Conservation (phyloP, 30 jellyfish, hydroid and myxozoan genomes). For the Aurelia sp. region DNA sequence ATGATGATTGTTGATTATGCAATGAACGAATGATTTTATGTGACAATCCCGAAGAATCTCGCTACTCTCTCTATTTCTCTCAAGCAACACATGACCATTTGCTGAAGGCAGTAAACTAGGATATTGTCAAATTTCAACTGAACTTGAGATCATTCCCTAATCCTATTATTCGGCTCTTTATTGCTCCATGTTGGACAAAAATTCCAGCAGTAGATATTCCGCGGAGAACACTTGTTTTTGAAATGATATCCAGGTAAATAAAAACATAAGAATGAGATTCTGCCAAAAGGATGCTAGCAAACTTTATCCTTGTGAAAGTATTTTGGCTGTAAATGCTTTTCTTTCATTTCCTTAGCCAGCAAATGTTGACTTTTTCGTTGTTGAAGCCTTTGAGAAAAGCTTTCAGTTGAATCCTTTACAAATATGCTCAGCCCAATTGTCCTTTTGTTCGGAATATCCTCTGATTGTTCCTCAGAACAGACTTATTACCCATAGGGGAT, state of each 20-base stretch:
- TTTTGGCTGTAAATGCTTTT: constrained; percentile 15
- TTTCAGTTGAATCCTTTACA: constrained; percentile 57
- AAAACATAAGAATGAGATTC: constrained; percentile 7
- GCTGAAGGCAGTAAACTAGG: no score
- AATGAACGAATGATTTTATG: no score
- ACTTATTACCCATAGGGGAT: constrained; percentile 60
- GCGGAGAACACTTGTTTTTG: no score
- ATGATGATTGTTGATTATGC: no score
- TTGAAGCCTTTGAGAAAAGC: constrained; percentile 59
- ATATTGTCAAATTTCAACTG: constrained; percentile 22
- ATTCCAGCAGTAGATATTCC: constrained; percentile 2
- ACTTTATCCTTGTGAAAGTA: constrained; percentile 8
- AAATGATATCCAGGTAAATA: neutral
- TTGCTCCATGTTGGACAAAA: constrained; percentile 40
- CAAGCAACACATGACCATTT: no score
- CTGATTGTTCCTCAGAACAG: constrained; percentile 46
- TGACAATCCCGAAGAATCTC: no score
- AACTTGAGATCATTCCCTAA: constrained; percentile 23
- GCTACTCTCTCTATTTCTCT: no score
- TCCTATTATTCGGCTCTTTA: constrained; percentile 55
- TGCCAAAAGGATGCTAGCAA: constrained; percentile 10
- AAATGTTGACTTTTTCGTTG: constrained; percentile 53
- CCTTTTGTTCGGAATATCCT: constrained; percentile 44
- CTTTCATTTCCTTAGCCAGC: constrained; percentile 67
- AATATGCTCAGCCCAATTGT: constrained; percentile 62